Percentiles rank a stretch among this genome's conserved stretches.
These are phyloP conservation scores for Tiliacea citrago DNA, from an alignment of 2,888 invertebrate species.

Conservation along the genomic window DNA sequence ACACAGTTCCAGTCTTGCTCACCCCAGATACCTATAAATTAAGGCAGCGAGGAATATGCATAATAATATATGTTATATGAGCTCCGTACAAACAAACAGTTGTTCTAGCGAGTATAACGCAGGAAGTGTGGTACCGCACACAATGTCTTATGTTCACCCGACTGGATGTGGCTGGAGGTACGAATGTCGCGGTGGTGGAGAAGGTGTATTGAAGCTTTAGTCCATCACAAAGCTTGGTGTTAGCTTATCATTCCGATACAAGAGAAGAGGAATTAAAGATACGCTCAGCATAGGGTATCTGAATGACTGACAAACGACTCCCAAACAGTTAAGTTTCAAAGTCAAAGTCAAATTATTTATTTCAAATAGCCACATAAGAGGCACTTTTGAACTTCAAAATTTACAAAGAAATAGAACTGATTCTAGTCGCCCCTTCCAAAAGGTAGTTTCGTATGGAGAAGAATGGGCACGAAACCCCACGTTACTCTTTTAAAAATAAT, in stretches of 20 bases:
- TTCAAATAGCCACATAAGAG: too few species aligned
- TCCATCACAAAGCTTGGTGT: not conserved
- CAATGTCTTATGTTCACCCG: slow-evolving; percentile 89
- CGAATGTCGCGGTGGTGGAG: slow-evolving; percentile 45
- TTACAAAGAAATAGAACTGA: too few species aligned
- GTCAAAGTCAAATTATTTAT: too few species aligned
- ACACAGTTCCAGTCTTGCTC: slow-evolving; percentile 41
- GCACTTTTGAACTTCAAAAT: too few species aligned
- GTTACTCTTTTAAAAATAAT: too few species aligned
- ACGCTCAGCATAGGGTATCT: not conserved
- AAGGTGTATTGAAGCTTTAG: slow-evolving; percentile 30
- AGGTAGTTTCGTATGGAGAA: too few species aligned
- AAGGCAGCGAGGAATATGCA: slow-evolving; percentile 71
- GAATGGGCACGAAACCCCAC: too few species aligned
- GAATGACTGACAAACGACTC: not conserved
- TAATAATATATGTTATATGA: slow-evolving; percentile 78
- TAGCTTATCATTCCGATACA: not conserved
- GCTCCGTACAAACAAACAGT: slow-evolving; percentile 87
- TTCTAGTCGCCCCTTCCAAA: too few species aligned
- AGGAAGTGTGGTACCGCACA: slow-evolving; percentile 82
- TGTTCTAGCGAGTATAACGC: slow-evolving; percentile 83
- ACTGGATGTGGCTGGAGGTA: slow-evolving; percentile 73
- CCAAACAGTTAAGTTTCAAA: too few species aligned
- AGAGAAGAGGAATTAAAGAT: not conserved
- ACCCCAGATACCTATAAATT: slow-evolving; percentile 66